Percentiles rank a stretch among this genome's conserved stretches.
phyloP scores from a whole-genome alignment of 2,113 vertebrate species.

The Channa maculata region DNA sequence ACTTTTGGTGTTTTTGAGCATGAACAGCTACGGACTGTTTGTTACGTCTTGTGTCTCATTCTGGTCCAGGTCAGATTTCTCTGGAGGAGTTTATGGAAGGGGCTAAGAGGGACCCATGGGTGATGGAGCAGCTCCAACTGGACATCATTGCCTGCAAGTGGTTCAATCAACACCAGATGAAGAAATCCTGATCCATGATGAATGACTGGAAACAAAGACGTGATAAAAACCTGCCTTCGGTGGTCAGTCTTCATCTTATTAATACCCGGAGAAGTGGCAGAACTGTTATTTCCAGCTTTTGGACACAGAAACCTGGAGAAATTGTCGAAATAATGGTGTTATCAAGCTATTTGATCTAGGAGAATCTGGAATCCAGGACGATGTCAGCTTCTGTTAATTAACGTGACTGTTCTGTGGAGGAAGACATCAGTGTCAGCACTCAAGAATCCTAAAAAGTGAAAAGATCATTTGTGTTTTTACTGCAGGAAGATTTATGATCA shows the following conservation, averaged over 20 bases:
- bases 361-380: no score
- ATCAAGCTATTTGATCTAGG: no score
- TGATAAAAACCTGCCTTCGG: neutral
- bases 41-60: neutral
- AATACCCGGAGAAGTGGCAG: neutral
- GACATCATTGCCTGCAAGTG: constrained; percentile 72
- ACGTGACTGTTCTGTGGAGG: no score
- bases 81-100: constrained; percentile 81
- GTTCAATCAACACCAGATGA: constrained; percentile 58
- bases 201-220: neutral
- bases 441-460: no score
- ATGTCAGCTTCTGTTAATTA: no score
- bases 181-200: constrained; percentile 31
- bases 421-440: no score
- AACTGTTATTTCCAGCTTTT: neutral
- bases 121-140: constrained; percentile 79
- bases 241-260: neutral
- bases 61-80: constrained; percentile 73
- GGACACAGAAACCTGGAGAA: no score
- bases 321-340: no score
- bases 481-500: no score
- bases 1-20: no score
- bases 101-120: constrained; percentile 77
- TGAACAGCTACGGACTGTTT: no score
- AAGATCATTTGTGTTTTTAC: no score